Percentiles rank a stretch among this genome's conserved stretches.
Evolutionary conservation across 2,888 invertebrate genomes (phyloP).

Genomic region (Tenthredo distinguenda): DNA sequence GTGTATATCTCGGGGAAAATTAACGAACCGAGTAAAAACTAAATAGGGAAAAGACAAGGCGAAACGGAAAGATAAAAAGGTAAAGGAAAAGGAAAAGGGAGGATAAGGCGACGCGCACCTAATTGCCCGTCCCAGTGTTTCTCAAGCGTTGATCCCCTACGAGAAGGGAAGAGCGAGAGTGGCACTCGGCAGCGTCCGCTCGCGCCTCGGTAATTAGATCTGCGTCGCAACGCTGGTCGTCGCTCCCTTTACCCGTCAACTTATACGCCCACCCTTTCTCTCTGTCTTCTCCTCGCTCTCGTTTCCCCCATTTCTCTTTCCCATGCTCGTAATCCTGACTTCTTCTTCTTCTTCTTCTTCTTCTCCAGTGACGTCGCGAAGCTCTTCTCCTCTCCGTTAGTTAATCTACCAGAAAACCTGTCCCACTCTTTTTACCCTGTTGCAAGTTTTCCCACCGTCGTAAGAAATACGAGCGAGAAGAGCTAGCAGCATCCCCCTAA

Average conservation of each 20-base stretch:
- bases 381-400: background rate
- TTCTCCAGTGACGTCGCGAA: background rate
- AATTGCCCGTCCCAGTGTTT: constrained; percentile 42
- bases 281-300: background rate
- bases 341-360: background rate
- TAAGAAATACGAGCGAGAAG: constrained; percentile 17
- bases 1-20: background rate
- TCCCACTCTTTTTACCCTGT: background rate
- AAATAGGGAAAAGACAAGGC: constrained; percentile 47
- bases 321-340: background rate
- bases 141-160: constrained; percentile 44
- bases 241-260: constrained; percentile 68
- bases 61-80: constrained; percentile 49
- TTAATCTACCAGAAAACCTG: constrained; percentile 9
- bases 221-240: constrained; percentile 65
- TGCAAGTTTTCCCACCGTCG: constrained; percentile 18
- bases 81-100: constrained; percentile 7
- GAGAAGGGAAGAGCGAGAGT: background rate
- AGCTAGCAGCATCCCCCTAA: background rate
- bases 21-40: constrained; percentile 46
- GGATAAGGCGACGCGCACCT: constrained; percentile 40
- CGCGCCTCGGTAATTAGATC: constrained; percentile 73
- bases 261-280: constrained; percentile 59
- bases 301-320: background rate
- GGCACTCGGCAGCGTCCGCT: constrained; percentile 61